These are phyloP conservation scores for Slavum lentiscoides DNA, from an alignment of 2,888 invertebrate genomes.

Conservation along the genomic window DNA sequence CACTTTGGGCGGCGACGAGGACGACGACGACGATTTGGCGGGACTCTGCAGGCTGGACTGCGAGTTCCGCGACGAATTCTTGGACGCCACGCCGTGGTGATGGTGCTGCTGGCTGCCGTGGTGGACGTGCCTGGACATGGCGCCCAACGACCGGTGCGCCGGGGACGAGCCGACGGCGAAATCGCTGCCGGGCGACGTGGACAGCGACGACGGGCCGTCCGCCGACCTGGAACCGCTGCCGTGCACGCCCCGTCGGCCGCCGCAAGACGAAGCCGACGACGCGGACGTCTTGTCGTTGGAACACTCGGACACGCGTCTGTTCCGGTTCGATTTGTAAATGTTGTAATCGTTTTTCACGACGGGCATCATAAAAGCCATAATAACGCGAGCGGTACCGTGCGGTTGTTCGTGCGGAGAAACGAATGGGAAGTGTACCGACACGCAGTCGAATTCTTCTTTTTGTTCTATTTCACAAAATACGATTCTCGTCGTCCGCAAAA, in stretches of 20 bases:
- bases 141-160: constrained; percentile 72
- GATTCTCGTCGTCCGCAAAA: too few relatives aligned
- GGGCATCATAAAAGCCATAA: constrained; percentile 94
- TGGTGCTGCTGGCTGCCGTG: constrained; percentile 58
- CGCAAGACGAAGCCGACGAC: constrained; percentile 58
- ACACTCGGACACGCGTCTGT: constrained; percentile 76
- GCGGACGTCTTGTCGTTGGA: constrained; percentile 68
- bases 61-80: constrained; percentile 68
- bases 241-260: constrained; percentile 63
- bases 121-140: constrained; percentile 66
- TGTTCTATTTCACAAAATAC: too few relatives aligned
- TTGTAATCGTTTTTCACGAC: constrained; percentile 92
- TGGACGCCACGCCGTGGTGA: constrained; percentile 66
- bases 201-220: constrained; percentile 72
- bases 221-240: constrained; percentile 69
- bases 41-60: constrained; percentile 69
- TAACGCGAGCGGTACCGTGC: not conserved
- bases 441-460: too few relatives aligned
- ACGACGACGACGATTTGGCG: constrained; percentile 62
- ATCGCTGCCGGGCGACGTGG: constrained; percentile 69
- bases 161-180: constrained; percentile 61
- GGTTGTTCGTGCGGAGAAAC: too few relatives aligned
- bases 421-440: too few relatives aligned
- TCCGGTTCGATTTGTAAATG: constrained; percentile 83
- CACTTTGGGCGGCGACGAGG: constrained; percentile 64